A percentile compares a stretch with the other conserved stretches of the same genome.
These are phyloP conservation scores for Brenthis ino DNA, from an alignment of 2,888 invertebrate species.

Conservation along the genomic window DNA sequence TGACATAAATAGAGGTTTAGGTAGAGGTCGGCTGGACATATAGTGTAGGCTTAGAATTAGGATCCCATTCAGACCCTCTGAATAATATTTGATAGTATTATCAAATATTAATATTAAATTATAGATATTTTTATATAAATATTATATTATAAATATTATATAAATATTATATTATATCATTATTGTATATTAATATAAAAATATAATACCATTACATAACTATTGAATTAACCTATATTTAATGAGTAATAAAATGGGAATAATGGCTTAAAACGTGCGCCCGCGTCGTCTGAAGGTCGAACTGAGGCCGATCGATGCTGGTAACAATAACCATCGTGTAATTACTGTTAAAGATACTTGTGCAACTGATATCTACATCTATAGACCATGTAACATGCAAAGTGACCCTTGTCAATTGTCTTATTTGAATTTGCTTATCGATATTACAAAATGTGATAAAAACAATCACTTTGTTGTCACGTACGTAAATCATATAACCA, in stretches of 20 bases:
- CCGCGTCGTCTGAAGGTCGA: constrained; percentile 69
- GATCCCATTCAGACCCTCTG: no score
- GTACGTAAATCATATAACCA: background rate
- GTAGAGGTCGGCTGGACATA: no score
- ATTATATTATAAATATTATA: no score
- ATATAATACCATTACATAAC: no score
- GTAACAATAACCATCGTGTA: constrained; percentile 78
- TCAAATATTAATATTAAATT: no score
- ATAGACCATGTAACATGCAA: constrained; percentile 40
- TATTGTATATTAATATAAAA: no score
- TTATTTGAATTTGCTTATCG: constrained; percentile 22
- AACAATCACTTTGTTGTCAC: background rate
- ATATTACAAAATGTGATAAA: background rate
- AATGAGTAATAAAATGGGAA: constrained; percentile 34
- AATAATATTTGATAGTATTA: no score
- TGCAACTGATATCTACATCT: constrained; percentile 65
- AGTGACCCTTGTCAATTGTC: constrained; percentile 22
- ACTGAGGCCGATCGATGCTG: constrained; percentile 63
- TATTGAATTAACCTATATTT: no score
- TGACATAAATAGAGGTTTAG: no score
- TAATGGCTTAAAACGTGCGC: constrained; percentile 76
- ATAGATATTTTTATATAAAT: no score
- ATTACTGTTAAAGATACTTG: constrained; percentile 74
- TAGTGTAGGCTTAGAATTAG: no score
- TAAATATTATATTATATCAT: no score